Evolutionary conservation across 2,888 invertebrate species (phyloP), one percentile per base, ranked within the genome.

Genomic region (Hedychridium roseum): DNA sequence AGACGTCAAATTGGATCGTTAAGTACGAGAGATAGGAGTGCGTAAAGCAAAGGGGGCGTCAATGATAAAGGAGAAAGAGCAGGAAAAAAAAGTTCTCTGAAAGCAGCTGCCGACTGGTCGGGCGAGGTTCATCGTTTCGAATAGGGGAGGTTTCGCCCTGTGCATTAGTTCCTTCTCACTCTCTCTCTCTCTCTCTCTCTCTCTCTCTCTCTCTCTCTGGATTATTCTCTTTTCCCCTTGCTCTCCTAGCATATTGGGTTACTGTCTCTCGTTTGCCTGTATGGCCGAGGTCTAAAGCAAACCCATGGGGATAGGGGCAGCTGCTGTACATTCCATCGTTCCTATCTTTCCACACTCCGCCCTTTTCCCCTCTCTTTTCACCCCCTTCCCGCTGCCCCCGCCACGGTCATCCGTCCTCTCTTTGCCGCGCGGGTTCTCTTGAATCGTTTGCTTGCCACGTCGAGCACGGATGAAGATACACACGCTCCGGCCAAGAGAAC

Each of bases 251-350:
- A 37, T 57, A 57, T 60, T 57, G 59, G 55, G 61, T 67, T 68
- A 60, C 67, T 68, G 59, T 63, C 56, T 66, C 49, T 62, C 56
- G 58, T 58, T 57, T 41, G 57, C 31, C 38, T 46, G 55, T 44
- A 34, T 31, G 38, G 51, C 18, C 58, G 45, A 54, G 54, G 54
- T 68, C 70, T 69, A 70, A 71, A 70, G 67, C 64, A 61, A 70
- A 67, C 57, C 54, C 59, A 53, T 41, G 44, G 61, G 45, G 42
- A 64, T 63, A 69, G 60, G 71, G 73, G 71, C 73, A 73, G 73
- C 69, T 73, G 73, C 62, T 60, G 60, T 64, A 57, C 66, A 70
- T 71, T 73, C 71, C 66, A 58, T 11, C 48, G 57, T 61, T 53
- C 63, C 58, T 64, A 60, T 55, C 46, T 57, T 48, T 51, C 40